phyloP scores from a whole-genome alignment of 2,888 invertebrate genomes.

The Drosophila demipolita region DNA sequence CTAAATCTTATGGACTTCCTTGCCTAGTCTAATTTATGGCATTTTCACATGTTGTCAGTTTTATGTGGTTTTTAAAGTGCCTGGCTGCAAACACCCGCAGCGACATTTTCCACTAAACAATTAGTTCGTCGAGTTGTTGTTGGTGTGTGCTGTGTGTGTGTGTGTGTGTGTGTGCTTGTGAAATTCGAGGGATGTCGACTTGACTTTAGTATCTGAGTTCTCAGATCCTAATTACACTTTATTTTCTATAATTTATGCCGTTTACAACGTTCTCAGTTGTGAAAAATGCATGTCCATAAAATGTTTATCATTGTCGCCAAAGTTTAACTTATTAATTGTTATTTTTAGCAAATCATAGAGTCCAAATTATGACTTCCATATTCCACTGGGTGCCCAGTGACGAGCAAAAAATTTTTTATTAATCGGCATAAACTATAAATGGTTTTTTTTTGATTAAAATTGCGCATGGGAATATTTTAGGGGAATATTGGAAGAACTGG shows the following conservation, averaged over 20 bases:
- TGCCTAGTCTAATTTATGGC: conserved; percentile 73
- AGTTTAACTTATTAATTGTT: conserved; percentile 16
- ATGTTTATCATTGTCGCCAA: conserved; percentile 11
- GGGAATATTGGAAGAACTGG: neutral
- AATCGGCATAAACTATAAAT: neutral
- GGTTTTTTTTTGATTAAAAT: neutral
- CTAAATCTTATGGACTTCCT: conserved; percentile 67
- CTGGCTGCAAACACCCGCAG: conserved; percentile 63
- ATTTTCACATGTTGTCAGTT: conserved; percentile 82
- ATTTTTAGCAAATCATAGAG: conserved; percentile 46
- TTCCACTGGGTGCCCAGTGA: conserved; percentile 33
- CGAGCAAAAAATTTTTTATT: conserved; percentile 6
- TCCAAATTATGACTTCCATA: neutral
- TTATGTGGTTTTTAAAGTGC: conserved; percentile 79
- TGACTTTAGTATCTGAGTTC: conserved; percentile 57
- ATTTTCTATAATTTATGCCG: conserved; percentile 68
- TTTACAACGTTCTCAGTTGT: conserved; percentile 64
- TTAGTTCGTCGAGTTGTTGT: conserved; percentile 47
- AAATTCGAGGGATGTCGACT: conserved; percentile 36
- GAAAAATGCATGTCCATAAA: conserved; percentile 6
- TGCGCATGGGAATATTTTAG: conserved; percentile 6
- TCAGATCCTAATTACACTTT: conserved; percentile 38
- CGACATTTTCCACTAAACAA: conserved; percentile 72
- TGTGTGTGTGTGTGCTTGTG: conserved; percentile 15
- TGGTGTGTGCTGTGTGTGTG: neutral